Conservation (phyloP, 2,888 invertebrate genomes). For the Polymixis lichenea region DNA sequence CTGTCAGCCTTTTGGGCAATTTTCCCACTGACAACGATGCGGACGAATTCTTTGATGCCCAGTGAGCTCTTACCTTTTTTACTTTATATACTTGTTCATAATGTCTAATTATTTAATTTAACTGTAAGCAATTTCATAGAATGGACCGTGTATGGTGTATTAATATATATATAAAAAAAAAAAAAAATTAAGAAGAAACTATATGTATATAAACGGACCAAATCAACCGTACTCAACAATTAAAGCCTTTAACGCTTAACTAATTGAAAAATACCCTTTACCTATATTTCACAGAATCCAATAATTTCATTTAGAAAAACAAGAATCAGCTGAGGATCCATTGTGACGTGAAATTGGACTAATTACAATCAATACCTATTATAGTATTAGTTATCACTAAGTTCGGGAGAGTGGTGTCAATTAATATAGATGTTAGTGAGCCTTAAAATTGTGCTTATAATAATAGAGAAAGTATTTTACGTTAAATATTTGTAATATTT, state of each 20-base stretch:
- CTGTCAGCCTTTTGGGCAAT: too few relatives aligned
- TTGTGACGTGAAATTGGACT: conserved; percentile 56
- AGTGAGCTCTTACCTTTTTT: too few relatives aligned
- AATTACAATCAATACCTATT: conserved; percentile 61
- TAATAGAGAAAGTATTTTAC: not conserved
- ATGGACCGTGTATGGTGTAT: too few relatives aligned
- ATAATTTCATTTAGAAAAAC: conserved; percentile 10
- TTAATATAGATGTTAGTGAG: conserved; percentile 15
- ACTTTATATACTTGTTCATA: too few relatives aligned
- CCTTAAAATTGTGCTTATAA: not conserved
- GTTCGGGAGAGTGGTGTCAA: conserved; percentile 27
- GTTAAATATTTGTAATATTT: not conserved
- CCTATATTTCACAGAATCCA: conserved; percentile 6
- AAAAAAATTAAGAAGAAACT: not conserved
- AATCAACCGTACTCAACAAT: not conserved
- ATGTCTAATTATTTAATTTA: too few relatives aligned
- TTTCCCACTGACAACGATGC: too few relatives aligned
- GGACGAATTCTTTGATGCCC: too few relatives aligned
- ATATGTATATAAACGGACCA: too few relatives aligned
- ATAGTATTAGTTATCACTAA: conserved; percentile 51
- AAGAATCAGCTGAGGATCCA: conserved; percentile 49
- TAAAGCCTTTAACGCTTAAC: not conserved
- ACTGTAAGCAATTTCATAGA: too few relatives aligned
- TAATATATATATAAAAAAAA: too few relatives aligned
- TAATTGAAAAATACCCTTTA: conserved; percentile 5